Evolutionary conservation across 2,888 invertebrate genomes (phyloP).

Genomic region (Atherix ibis): DNA sequence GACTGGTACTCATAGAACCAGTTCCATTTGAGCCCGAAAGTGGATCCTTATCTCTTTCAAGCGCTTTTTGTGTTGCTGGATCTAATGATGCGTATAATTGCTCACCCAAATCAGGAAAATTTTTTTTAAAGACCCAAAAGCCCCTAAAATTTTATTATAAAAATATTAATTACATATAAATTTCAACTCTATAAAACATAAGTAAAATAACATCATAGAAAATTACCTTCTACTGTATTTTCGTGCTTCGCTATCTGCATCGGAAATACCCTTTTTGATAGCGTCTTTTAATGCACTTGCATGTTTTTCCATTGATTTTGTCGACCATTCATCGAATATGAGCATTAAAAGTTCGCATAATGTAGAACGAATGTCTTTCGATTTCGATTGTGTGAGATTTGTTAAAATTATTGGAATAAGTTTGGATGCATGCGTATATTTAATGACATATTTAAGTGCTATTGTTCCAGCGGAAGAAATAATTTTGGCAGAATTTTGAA

Average conservation of each 20-base stretch:
- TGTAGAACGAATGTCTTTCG: slow-evolving; percentile 71
- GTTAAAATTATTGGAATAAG: slow-evolving; percentile 63
- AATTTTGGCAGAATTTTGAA: slow-evolving; percentile 92
- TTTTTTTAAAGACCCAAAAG: slow-evolving; percentile 77
- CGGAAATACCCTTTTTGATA: slow-evolving; percentile 71
- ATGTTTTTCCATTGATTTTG: slow-evolving; percentile 66
- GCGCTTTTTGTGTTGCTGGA: slow-evolving; percentile 44
- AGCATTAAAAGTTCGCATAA: slow-evolving; percentile 70
- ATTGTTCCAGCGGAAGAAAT: slow-evolving; percentile 80
- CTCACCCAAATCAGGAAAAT: slow-evolving; percentile 85
- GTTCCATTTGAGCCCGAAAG: slow-evolving; percentile 19
- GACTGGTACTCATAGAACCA: slow-evolving; percentile 19
- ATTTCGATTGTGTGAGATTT: slow-evolving; percentile 66
- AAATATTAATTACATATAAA: no score
- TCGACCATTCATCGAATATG: slow-evolving; percentile 77
- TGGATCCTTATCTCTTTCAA: slow-evolving; percentile 36
- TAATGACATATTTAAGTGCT: slow-evolving; percentile 75
- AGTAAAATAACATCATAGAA: no score
- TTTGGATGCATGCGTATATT: slow-evolving; percentile 63
- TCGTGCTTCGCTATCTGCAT: slow-evolving; percentile 86
- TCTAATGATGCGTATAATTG: slow-evolving; percentile 69
- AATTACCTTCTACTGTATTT: slow-evolving; percentile 61
- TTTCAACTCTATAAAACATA: no score
- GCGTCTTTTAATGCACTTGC: slow-evolving; percentile 62
- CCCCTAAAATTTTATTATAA: slow-evolving; percentile 59